Percentiles rank a stretch among this genome's conserved stretches.
phyloP scores from a whole-genome alignment of 2,888 invertebrate species.

The Eristalis pertinax region DNA sequence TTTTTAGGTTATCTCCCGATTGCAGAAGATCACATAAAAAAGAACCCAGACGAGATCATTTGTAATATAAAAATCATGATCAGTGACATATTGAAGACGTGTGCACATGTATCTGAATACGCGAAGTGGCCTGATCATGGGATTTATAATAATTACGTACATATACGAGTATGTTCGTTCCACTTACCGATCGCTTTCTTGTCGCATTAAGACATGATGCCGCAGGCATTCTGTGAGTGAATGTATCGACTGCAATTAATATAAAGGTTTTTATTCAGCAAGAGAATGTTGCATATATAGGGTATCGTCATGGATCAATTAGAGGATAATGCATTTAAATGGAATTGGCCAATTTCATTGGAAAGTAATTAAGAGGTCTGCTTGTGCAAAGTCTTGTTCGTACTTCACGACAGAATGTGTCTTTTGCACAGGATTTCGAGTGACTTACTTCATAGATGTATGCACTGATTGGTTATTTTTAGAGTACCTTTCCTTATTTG shows the following conservation, averaged over 20 bases:
- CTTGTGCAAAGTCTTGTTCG: constrained; percentile 1
- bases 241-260: constrained; percentile 22
- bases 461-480: background rate
- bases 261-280: background rate
- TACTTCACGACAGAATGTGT: no score
- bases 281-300: background rate
- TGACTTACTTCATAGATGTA: background rate
- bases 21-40: constrained; percentile 12
- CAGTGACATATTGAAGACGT: background rate
- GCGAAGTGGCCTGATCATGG: background rate
- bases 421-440: no score
- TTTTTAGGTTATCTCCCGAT: constrained; percentile 46
- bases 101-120: background rate
- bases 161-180: constrained; percentile 12
- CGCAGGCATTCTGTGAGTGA: constrained; percentile 1
- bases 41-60: constrained; percentile 15
- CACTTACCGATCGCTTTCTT: constrained; percentile 46
- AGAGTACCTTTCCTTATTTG: background rate
- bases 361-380: constrained; percentile 33
- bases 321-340: constrained; percentile 21
- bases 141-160: constrained; percentile 20
- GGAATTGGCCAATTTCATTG: constrained; percentile 46
- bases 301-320: constrained; percentile 18
- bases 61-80: constrained; percentile 12
- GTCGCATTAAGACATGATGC: constrained; percentile 9